Base-by-base conservation (phyloP, 1,140 invertebrate species). In the Neomicropteryx cornuta region DNA sequence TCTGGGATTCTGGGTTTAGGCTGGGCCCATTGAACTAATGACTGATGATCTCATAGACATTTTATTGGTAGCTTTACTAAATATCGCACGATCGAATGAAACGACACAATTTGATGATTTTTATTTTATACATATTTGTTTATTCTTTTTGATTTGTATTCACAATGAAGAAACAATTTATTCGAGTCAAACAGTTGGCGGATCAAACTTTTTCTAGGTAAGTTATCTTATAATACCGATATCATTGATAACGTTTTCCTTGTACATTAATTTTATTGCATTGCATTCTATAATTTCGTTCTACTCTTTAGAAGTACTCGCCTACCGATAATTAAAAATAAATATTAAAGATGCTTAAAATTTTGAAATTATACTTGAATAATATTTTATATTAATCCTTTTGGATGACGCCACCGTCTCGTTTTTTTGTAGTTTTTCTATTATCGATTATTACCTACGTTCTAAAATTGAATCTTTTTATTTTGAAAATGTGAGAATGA, bases 131-230 rank as follows among this genome's bases (percentile, higher is more conserved):
- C n/a, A n/a, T n/a, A n/a, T n/a, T n/a, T n/a, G n/a, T n/a, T n/a
- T n/a, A n/a, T n/a, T n/a, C n/a, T n/a, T n/a, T n/a, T n/a, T n/a
- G n/a, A n/a, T n/a, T n/a, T n/a, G 23, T 27, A 13, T 27, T 8
- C 36, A 60, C 55, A 54, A 85, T 84, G 82, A 86, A 86, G 73
- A 88, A 87, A 66, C 85, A 89, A 64, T 87, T 90, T 63, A 80
- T 86, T 60, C 75, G 83, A 48, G 84, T 88, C 30, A 89, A 88
- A 64, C 85, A 90, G 62, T 73, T 88, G 35, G 85, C 84, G 45
- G 85, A 88, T 70, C 86, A 89, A 68, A 87, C 83, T 41, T 84
- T 90, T 67, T 81, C 83, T 56, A 85, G 83, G 85, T 88, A 79
- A 67, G 48, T 48, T 35, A 44, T n/a, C 13, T n/a, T n/a, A 24